These are phyloP conservation scores for Sigmodon hispidus DNA, from an alignment of 2,113 vertebrate species.

Conservation along the genomic window DNA sequence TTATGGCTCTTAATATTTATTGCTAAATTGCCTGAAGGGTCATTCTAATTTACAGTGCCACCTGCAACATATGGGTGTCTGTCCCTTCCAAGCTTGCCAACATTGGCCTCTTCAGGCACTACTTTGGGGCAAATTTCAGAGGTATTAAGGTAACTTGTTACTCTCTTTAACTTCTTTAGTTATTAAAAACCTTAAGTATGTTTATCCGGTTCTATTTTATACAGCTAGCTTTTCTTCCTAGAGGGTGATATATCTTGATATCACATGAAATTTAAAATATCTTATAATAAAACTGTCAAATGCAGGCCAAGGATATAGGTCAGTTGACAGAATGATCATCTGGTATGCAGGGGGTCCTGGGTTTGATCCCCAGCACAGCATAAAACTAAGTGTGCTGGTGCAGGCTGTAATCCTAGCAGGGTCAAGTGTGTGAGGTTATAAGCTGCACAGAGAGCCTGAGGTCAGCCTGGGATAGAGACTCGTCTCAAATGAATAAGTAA, in stretches of 20 bases:
- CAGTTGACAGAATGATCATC: not conserved
- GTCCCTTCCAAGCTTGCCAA: not conserved
- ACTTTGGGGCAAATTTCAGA: conserved; percentile 39
- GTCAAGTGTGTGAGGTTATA: not conserved
- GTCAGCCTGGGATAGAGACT: not conserved
- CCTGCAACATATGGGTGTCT: conserved; percentile 63
- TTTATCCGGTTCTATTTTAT: conserved; percentile 38
- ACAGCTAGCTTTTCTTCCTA: not conserved
- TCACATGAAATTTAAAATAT: conserved; percentile 46
- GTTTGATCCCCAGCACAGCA: not conserved
- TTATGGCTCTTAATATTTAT: conserved; percentile 80
- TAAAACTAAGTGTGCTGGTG: not conserved
- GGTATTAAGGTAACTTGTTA: conserved; percentile 3
- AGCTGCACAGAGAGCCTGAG: not conserved
- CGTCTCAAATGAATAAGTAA: not conserved
- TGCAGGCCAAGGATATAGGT: not conserved
- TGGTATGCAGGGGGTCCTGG: not conserved
- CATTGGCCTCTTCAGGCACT: not conserved
- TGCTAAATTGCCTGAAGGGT: conserved; percentile 68
- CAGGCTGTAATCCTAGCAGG: not conserved
- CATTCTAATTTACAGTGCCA: conserved; percentile 75
- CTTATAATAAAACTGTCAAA: conserved; percentile 45
- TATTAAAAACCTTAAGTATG: not conserved
- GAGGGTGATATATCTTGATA: conserved; percentile 10
- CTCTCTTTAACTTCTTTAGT: conserved; percentile 50